Percentiles rank a stretch among this genome's conserved stretches.
Conservation (phyloP, 2,797 vertebrate genomes). For the Champsocephalus gunnari region DNA sequence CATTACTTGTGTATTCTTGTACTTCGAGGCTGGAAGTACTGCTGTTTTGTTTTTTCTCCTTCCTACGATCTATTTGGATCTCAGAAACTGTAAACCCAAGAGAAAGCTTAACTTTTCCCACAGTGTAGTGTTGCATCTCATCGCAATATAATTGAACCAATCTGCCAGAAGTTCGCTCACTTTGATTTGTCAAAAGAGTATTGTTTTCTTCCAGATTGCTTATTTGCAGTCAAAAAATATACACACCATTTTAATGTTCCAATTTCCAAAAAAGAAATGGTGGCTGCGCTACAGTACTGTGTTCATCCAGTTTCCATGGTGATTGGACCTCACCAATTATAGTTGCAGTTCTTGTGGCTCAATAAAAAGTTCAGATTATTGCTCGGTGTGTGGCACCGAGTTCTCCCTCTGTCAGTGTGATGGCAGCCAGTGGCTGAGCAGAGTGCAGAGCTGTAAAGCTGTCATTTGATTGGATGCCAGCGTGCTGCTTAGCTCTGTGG, state of each 20-base stretch:
- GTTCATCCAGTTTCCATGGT: slow-evolving; percentile 42
- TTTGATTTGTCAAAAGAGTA: not conserved
- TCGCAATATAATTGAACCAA: not conserved
- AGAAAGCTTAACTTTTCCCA: not conserved
- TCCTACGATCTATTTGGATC: not conserved
- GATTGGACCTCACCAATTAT: slow-evolving; percentile 21
- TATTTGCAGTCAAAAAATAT: not conserved
- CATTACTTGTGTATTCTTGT: too few species aligned
- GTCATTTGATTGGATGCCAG: slow-evolving; percentile 40
- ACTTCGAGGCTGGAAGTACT: not conserved
- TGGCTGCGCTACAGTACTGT: too few species aligned
- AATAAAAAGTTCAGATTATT: slow-evolving; percentile 12
- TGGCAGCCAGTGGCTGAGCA: slow-evolving; percentile 31
- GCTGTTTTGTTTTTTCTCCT: not conserved
- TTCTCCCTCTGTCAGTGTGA: slow-evolving; percentile 31
- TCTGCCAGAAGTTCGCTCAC: not conserved
- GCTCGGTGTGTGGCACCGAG: not conserved
- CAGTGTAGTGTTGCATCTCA: not conserved
- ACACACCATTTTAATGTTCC: not conserved
- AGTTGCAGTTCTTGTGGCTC: not conserved
- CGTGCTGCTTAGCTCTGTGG: slow-evolving; percentile 29
- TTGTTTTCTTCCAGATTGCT: not conserved
- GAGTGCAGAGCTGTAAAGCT: slow-evolving; percentile 23
- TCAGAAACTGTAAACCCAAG: not conserved
- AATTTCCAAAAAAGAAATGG: not conserved